Evolutionary conservation across 1,140 invertebrate species (phyloP).

Genomic region (Lineus longissimus): DNA sequence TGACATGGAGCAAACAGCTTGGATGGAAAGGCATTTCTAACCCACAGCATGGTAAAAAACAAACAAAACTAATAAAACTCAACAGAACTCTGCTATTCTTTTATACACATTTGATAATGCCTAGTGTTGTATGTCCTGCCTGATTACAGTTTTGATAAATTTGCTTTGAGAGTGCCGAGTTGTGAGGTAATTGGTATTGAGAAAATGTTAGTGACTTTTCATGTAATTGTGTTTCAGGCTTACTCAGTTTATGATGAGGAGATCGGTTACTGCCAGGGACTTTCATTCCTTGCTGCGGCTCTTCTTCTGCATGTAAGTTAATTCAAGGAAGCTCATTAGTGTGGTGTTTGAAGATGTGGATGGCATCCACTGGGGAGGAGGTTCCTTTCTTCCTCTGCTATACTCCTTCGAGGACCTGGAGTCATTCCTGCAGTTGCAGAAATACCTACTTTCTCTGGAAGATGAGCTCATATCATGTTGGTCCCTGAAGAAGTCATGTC

Average conservation of each 20-base stretch:
- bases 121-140: no score
- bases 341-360: constrained; percentile 5
- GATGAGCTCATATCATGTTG: neutral
- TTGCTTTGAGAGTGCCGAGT: no score
- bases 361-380: neutral
- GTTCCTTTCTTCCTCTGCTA: neutral
- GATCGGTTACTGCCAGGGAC: constrained; percentile 97
- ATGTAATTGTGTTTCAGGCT: constrained; percentile 63
- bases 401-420: neutral
- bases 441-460: neutral
- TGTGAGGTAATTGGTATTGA: no score
- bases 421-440: no score
- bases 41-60: no score
- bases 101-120: no score
- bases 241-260: constrained; percentile 97
- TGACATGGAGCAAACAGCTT: no score
- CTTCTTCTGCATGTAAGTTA: constrained; percentile 86
- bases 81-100: no score
- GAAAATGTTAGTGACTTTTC: no score
- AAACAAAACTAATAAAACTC: no score
- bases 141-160: no score
- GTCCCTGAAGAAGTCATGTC: neutral
- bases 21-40: no score
- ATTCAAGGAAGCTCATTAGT: constrained; percentile 8
- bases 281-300: constrained; percentile 94